phyloP scores from a whole-genome alignment of 2,113 vertebrate genomes.

The Trematomus loennbergii region DNA sequence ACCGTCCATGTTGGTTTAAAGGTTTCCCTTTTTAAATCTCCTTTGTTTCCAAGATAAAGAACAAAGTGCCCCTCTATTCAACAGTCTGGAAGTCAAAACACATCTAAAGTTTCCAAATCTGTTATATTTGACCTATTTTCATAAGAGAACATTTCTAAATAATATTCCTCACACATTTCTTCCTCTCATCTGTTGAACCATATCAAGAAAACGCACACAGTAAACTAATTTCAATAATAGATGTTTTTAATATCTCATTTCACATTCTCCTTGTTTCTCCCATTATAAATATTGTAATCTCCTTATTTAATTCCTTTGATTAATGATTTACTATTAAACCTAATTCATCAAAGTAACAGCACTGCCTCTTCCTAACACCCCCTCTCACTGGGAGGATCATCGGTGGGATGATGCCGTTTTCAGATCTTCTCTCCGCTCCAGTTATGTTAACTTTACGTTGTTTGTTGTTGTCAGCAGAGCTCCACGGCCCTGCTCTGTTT shows the following conservation, averaged over 20 bases:
- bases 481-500: conserved; percentile 33
- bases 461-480: neutral
- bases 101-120: too few species aligned
- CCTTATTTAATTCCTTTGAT: neutral
- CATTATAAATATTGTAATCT: conserved; percentile 7
- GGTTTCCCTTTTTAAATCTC: too few species aligned
- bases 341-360: neutral
- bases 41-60: too few species aligned
- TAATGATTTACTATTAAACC: conserved; percentile 8
- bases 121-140: too few species aligned
- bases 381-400: conserved; percentile 6
- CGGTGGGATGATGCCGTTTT: neutral
- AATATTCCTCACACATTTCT: neutral
- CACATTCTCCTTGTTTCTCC: neutral
- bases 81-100: too few species aligned
- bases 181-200: neutral
- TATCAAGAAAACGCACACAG: neutral
- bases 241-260: neutral
- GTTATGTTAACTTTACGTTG: neutral
- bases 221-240: neutral
- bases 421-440: neutral
- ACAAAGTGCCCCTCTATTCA: too few species aligned
- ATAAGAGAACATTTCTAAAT: neutral
- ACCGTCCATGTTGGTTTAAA: too few species aligned
- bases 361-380: neutral